A percentile compares a stretch with the other conserved stretches of the same genome.
phyloP scores from a whole-genome alignment of 2,888 invertebrate species.

The Imbricaverruca yamaguchii region DNA sequence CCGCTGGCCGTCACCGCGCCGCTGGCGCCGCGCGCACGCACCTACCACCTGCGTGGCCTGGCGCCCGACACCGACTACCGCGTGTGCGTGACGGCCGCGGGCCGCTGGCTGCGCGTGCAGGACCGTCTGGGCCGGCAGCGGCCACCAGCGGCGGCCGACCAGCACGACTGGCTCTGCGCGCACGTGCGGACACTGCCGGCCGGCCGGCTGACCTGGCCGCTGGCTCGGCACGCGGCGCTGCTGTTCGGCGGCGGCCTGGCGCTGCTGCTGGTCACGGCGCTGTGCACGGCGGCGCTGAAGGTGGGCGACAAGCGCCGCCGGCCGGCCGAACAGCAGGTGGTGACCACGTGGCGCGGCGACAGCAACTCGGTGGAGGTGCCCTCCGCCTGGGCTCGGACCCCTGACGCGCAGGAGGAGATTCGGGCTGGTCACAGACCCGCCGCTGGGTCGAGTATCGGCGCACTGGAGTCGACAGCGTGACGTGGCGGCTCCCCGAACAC shows the following conservation, averaged over 20 bases:
- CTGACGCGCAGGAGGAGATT: no score
- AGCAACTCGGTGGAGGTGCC: no score
- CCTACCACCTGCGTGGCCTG: background rate
- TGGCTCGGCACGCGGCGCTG: background rate
- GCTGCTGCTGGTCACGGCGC: background rate
- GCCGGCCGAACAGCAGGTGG: background rate
- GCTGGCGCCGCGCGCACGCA: background rate
- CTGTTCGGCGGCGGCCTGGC: background rate
- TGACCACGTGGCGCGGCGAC: no score
- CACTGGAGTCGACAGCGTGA: no score
- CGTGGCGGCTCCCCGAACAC: no score
- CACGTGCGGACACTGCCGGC: background rate
- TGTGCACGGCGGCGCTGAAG: background rate
- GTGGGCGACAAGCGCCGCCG: background rate
- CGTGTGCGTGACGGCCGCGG: background rate
- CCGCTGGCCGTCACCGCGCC: background rate
- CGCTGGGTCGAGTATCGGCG: no score
- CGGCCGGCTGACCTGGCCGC: background rate
- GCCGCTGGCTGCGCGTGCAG: conserved; percentile 1
- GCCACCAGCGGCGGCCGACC: background rate
- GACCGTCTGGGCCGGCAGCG: background rate
- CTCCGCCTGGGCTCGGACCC: no score
- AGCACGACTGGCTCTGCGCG: background rate
- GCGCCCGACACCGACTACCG: background rate
- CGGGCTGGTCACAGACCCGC: no score